phyloP scores from a whole-genome alignment of 2,113 vertebrate genomes.

The Bos taurus region ARS-UCD2.0 NC_037338.1:53022501-53023000 shows the following conservation, averaged over 20 bases:
- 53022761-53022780: background rate
- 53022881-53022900: background rate
- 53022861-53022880: background rate
- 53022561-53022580: too few relatives aligned
- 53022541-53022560: too few relatives aligned
- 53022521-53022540: too few relatives aligned
- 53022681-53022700: too few relatives aligned
- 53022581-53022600: too few relatives aligned
- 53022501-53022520: too few relatives aligned
- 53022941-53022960: background rate
- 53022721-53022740: background rate
- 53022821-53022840: background rate
- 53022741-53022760: background rate
- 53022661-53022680: fast-evolving
- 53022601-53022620: too few relatives aligned
- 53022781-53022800: background rate
- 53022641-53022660: too few relatives aligned
- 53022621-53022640: too few relatives aligned
- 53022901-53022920: background rate
- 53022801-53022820: background rate
- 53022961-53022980: background rate
- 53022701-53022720: background rate
- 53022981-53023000: background rate
- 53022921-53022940: background rate
- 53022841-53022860: background rate